Evolutionary conservation across 2,113 vertebrate genomes (phyloP), one percentile per base, ranked within the genome.

Genomic region (Notothenia rossii): DNA sequence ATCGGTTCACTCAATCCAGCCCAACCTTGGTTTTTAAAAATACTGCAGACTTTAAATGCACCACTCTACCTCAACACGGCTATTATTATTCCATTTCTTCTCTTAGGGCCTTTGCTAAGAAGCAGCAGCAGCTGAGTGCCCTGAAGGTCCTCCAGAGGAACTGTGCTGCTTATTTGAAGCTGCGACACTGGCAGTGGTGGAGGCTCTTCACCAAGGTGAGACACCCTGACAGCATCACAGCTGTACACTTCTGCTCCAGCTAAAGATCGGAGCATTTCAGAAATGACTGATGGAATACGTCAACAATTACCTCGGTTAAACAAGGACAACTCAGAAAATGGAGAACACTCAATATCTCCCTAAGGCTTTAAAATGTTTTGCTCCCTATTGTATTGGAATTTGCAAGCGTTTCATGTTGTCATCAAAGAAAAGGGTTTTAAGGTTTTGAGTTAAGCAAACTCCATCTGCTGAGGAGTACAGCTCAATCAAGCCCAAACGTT

Each of bases 161-260:
- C 92, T 99, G 98, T 22, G 97, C 98, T 0, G 98, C 98, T 0
- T 99, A 99, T 86, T 86, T 99, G 77, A 99, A 99, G 75, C 93
- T 99, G 36, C 95, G 98, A 25, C 98, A 99, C 90, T 99, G 98
- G 98, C 98, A 99, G 92, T 99, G 98, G 98, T 99, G 98, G 98
- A 95, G 98, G 33, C 97, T 99, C 61, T 99, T 99, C 94, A 99
- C 98, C 0, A 99, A 99, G 97, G 98, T 91, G 60, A 80, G 86
- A 51, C 3, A 46, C 58, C 18, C 48, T 22, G 1, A 61, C 63
- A 43, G 20, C 15, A 25, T 3, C 36, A 40, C 20, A n/a, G 12
- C 40, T 70, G 25, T 14, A 43, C 36, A 29, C 60, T 20, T 33
- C 58, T n/a, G 22, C 72, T 46, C 33, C 17, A 18, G 48, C 15